These are phyloP conservation scores for Bruchidius siliquastri DNA, from an alignment of 2,888 invertebrate genomes.

Conservation along the genomic window DNA sequence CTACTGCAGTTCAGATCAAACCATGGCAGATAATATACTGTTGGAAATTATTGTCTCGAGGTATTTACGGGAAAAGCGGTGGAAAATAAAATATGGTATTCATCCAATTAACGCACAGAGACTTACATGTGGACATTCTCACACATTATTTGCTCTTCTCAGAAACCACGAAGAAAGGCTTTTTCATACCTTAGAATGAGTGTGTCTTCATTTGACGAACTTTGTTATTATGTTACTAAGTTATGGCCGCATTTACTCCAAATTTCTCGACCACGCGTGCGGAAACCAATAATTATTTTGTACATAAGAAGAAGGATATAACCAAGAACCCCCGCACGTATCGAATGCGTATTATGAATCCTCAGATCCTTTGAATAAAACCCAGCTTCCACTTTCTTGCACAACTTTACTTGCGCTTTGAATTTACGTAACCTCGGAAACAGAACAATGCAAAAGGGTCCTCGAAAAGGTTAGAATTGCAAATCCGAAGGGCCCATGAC, in stretches of 20 bases:
- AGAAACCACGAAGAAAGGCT: no score
- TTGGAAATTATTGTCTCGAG: no score
- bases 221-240: no score
- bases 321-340: background rate
- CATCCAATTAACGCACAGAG: no score
- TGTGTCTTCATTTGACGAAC: no score
- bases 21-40: no score
- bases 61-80: no score
- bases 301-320: background rate
- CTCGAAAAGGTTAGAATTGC: background rate
- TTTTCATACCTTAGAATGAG: no score
- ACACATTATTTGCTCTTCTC: no score
- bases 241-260: background rate
- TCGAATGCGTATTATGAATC: background rate
- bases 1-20: no score
- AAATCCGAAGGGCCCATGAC: background rate
- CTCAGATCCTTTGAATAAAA: background rate
- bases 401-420: background rate
- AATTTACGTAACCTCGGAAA: background rate
- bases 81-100: no score
- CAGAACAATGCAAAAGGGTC: background rate
- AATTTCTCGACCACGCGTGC: background rate
- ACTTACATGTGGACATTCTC: no score
- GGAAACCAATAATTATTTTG: background rate
- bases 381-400: background rate